Evolutionary conservation across 2,113 vertebrate genomes (phyloP).

Genomic region (Phycodurus eques): DNA sequence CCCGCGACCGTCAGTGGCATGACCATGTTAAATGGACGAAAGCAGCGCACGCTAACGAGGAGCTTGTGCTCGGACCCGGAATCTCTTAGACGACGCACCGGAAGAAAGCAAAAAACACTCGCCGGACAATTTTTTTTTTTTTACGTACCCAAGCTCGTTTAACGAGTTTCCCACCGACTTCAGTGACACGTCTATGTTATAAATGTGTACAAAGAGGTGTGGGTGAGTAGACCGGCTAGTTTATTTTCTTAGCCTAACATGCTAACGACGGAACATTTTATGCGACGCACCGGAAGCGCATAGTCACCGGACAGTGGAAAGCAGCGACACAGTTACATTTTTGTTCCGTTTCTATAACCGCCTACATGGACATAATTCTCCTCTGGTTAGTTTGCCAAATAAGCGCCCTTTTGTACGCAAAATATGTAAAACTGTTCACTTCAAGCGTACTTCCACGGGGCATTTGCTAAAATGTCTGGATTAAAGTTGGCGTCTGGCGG

Average conservation of each 20-base stretch:
- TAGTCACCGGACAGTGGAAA: conserved; percentile 5
- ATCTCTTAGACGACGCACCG: neutral
- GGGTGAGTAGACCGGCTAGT: neutral
- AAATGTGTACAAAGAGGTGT: neutral
- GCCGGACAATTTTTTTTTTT: neutral
- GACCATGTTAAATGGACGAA: neutral
- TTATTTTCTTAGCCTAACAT: neutral
- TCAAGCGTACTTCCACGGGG: neutral
- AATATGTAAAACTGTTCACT: neutral
- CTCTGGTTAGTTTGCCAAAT: conserved; percentile 11
- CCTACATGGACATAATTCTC: conserved; percentile 29
- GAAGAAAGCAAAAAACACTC: neutral
- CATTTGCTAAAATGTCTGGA: neutral
- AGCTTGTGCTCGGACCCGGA: neutral
- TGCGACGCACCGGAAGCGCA: conserved; percentile 28
- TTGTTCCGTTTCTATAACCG: conserved; percentile 20
- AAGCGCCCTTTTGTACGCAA: neutral
- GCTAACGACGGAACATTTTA: conserved; percentile 28
- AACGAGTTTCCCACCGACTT: neutral
- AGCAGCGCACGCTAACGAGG: neutral
- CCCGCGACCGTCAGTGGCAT: too few relatives aligned
- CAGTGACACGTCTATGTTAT: neutral
- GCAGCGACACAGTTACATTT: conserved; percentile 13
- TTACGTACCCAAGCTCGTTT: neutral
- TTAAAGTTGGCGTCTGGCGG: conserved; percentile 3